A percentile compares a stretch with the other conserved stretches of the same genome.
These are phyloP conservation scores for Steinernema scapterisci DNA, from an alignment of 2,888 invertebrate genomes.

Conservation along the genomic window DNA sequence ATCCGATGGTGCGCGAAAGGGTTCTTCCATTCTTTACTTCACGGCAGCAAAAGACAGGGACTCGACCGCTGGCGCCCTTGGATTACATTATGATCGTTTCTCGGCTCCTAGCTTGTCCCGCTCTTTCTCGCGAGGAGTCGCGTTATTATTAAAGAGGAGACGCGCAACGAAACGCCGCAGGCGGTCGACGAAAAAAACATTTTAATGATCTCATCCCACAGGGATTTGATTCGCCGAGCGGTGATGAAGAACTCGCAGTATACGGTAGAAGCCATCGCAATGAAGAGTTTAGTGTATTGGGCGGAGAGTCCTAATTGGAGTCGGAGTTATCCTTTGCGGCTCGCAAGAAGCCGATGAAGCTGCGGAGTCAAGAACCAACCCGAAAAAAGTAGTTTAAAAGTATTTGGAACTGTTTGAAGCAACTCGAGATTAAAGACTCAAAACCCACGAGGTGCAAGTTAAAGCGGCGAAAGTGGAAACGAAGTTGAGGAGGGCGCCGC, in stretches of 20 bases:
- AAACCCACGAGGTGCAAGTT: not conserved
- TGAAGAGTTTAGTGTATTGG: not conserved
- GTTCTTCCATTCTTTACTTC: not conserved
- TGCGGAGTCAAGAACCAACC: not conserved
- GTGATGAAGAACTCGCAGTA: not conserved
- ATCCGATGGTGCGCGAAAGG: conserved; percentile 6
- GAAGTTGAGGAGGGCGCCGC: not conserved
- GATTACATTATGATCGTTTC: conserved; percentile 24
- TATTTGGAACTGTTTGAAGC: too few species aligned
- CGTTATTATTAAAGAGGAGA: conserved; percentile 21
- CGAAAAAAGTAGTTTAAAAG: not conserved
- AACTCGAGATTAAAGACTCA: too few species aligned
- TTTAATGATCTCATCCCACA: conserved; percentile 30
- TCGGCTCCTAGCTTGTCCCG: not conserved
- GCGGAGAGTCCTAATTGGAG: not conserved
- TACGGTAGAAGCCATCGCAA: conserved; percentile 21
- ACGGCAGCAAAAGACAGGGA: not conserved
- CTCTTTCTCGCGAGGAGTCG: not conserved
- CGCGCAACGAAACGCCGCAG: conserved; percentile 24
- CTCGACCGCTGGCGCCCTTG: not conserved
- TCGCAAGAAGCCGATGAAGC: not conserved
- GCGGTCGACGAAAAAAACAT: conserved; percentile 10
- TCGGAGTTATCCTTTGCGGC: not conserved
- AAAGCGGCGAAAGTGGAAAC: too few species aligned
- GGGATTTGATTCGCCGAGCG: conserved; percentile 22